Percentiles rank a stretch among this genome's conserved stretches.
phyloP scores from a whole-genome alignment of 1,140 invertebrate species.

The Lepidotrigona ventralis region DNA sequence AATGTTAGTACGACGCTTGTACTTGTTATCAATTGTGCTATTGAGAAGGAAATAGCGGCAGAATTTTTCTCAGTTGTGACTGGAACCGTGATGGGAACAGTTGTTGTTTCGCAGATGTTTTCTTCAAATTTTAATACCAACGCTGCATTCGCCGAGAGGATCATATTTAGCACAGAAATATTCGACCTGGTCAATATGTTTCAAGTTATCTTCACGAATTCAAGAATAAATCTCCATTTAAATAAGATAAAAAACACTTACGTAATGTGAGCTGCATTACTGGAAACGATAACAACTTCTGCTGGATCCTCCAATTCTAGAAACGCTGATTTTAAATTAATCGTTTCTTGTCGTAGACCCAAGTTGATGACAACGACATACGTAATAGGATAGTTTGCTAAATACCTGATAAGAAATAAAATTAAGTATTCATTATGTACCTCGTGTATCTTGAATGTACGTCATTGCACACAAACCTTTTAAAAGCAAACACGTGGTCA shows the following conservation, averaged over 20 bases:
- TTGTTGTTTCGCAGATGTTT: neutral
- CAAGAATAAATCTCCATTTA: neutral
- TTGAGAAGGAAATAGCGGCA: neutral
- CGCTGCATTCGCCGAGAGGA: conserved; percentile 54
- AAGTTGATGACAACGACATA: conserved; percentile 81
- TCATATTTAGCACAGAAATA: conserved; percentile 23
- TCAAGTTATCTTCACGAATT: neutral
- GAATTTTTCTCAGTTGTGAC: neutral
- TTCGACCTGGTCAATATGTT: neutral
- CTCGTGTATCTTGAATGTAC: too few species aligned
- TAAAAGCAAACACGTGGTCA: conserved; percentile 76
- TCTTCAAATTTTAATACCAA: conserved; percentile 38
- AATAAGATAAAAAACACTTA: conserved; percentile 37
- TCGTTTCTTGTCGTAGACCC: conserved; percentile 68
- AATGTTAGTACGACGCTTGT: conserved; percentile 1
- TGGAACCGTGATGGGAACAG: neutral
- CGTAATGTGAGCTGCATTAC: conserved; percentile 54
- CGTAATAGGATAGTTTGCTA: conserved; percentile 73
- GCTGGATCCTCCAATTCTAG: conserved; percentile 72
- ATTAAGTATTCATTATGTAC: neutral
- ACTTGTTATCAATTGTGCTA: conserved; percentile 17
- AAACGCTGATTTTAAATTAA: conserved; percentile 75
- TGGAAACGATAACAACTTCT: conserved; percentile 76
- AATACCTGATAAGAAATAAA: conserved; percentile 68
- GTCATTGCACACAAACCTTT: conserved; percentile 69